Base-by-base conservation (phyloP, 2,888 invertebrate species). In the Lamproptera curius region DNA sequence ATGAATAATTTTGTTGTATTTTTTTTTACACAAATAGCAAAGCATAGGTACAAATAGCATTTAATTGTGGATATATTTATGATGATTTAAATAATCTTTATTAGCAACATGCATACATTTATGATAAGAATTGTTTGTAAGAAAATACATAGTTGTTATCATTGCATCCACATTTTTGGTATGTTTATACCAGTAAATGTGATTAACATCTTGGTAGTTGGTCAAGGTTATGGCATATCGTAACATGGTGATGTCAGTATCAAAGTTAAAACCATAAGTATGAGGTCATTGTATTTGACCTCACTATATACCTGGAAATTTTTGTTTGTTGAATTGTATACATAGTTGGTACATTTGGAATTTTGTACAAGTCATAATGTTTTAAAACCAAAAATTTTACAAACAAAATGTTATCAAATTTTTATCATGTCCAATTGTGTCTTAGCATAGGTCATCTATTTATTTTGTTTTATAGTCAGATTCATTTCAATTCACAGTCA, bases 271-370 rank as follows among this genome's bases (percentile, higher is more conserved):
- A 6, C 34, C 39, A 43, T 43, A 35, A 39, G 11, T 26, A 11
- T 34, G 14, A 43, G 39, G 48, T 43, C 43, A 49, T 33, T 23
- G 20, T 31, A 20, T 31, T 11, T 34, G 42, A 38, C 42, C 47
- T 47, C 42, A 42, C 42, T 33, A 47, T 26, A n/a, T 26, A 42
- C 16, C 34, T 11, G 31, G 16, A 15, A 40, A 23, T 16, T 45
- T 17, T 33, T 39, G 11, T 20, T 6, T 44, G 43, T 13, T 20
- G 17, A n/a, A n/a, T n/a, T n/a, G n/a, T n/a, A n/a, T n/a, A n/a
- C n/a, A n/a, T n/a, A n/a, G n/a, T n/a, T n/a, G n/a, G n/a, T n/a
- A n/a, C n/a, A n/a, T n/a, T n/a, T n/a, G n/a, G n/a, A n/a, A n/a
- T n/a, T n/a, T n/a, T n/a, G n/a, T n/a, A n/a, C n/a, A n/a, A n/a